Evolutionary conservation across 2,797 vertebrate genomes (phyloP).

Genomic region (Tapirus indicus): DNA sequence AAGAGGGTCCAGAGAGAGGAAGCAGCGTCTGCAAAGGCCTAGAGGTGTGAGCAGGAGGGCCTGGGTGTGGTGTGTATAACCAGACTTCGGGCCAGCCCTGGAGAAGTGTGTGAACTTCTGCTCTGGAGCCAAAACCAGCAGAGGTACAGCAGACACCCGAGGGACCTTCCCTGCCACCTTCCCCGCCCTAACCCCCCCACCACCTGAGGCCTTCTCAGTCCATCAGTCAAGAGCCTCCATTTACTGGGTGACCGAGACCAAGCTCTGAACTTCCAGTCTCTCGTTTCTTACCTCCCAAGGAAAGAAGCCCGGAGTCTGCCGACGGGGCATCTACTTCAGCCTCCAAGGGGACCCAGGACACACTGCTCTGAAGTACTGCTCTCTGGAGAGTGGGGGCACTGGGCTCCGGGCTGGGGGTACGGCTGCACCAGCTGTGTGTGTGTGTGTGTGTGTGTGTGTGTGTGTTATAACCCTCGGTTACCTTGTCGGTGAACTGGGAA

Average conservation of each 20-base stretch:
- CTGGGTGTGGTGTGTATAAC: neutral
- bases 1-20: neutral
- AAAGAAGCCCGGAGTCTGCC: neutral
- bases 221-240: neutral
- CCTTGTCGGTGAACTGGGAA: neutral
- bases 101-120: neutral
- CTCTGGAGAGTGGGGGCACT: neutral
- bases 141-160: fast-evolving
- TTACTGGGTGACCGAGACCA: neutral
- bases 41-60: neutral
- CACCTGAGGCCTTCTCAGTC: conserved; percentile 1
- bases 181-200: neutral
- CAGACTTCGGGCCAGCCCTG: neutral
- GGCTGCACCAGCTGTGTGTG: neutral
- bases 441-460: fast-evolving
- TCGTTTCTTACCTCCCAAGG: neutral
- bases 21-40: neutral
- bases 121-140: conserved; percentile 41
- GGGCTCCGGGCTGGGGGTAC: neutral
- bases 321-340: too few species aligned
- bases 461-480: neutral
- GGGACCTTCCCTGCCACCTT: neutral
- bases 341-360: neutral
- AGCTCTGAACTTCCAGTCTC: neutral
- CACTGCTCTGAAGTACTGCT: neutral